Conservation (phyloP, 2,113 vertebrate species). For the Proteles cristata region DNA sequence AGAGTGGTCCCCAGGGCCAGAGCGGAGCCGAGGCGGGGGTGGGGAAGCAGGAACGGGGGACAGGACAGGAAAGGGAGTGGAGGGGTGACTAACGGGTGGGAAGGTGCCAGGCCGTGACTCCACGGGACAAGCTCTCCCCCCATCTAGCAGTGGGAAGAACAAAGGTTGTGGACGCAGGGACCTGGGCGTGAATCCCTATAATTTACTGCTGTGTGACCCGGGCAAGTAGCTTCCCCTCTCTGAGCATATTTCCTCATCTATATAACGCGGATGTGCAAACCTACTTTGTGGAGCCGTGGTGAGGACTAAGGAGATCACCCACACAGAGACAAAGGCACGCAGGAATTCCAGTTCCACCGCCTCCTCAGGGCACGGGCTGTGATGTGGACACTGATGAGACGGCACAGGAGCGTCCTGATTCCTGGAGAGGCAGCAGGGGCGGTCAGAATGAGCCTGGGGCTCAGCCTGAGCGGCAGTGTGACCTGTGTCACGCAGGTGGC, state of each 20-base stretch:
- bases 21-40: not conserved
- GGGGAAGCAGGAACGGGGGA: not conserved
- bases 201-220: not conserved
- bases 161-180: not conserved
- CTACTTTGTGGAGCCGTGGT: not conserved
- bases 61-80: accelerated
- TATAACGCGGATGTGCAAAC: not conserved
- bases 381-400: accelerated
- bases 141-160: not conserved
- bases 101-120: not conserved
- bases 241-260: not conserved
- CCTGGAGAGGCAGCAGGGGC: not conserved
- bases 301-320: not conserved
- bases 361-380: not conserved
- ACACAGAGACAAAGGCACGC: not conserved
- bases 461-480: accelerated
- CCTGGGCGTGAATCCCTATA: not conserved
- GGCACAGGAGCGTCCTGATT: not conserved
- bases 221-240: not conserved
- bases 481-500: not conserved
- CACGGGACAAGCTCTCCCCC: not conserved
- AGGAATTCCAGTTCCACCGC: not conserved
- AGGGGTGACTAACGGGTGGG: not conserved
- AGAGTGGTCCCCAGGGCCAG: not conserved
- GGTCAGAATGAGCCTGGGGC: not conserved